Conservation (phyloP, 64 coral and sea anemone species). For the Platygyra sinensis region DNA sequence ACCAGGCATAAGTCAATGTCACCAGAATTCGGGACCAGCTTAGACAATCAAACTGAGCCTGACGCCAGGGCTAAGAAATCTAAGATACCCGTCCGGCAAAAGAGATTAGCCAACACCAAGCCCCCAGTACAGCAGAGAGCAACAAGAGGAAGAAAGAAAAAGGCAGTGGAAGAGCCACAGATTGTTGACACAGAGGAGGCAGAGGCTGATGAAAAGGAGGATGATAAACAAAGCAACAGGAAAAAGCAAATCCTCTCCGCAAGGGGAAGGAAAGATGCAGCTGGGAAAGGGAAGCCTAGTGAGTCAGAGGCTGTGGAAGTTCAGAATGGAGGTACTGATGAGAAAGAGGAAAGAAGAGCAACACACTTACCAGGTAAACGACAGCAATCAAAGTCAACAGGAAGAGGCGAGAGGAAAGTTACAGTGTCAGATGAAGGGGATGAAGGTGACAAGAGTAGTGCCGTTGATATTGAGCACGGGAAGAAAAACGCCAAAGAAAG, state of each 20-base stretch:
- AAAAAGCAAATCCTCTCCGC: not conserved
- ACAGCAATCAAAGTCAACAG: not conserved
- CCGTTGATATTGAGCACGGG: not conserved
- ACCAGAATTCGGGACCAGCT: conserved; percentile 65
- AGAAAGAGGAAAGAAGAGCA: not conserved
- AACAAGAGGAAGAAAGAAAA: not conserved
- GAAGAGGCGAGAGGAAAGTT: not conserved
- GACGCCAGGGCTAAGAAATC: conserved; percentile 12
- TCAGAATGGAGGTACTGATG: too few relatives aligned
- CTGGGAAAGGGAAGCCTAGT: not conserved
- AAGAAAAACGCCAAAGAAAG: not conserved
- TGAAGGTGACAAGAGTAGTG: not conserved
- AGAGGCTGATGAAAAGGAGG: not conserved
- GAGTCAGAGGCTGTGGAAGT: not conserved
- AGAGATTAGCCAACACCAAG: not conserved
- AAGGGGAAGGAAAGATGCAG: not conserved
- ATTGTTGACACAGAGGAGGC: not conserved
- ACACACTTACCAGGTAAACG: not conserved
- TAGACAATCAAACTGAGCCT: conserved; percentile 1
- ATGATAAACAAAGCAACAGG: not conserved
- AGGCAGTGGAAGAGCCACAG: not conserved
- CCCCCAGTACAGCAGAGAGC: too few relatives aligned
- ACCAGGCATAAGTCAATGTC: conserved; percentile 83
- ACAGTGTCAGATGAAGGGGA: not conserved
- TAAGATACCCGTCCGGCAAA: not conserved